Percentiles rank a stretch among this genome's conserved stretches.
These are phyloP conservation scores for Periparus ater DNA, from an alignment of 2,797 vertebrate genomes.

Conservation along the genomic window DNA sequence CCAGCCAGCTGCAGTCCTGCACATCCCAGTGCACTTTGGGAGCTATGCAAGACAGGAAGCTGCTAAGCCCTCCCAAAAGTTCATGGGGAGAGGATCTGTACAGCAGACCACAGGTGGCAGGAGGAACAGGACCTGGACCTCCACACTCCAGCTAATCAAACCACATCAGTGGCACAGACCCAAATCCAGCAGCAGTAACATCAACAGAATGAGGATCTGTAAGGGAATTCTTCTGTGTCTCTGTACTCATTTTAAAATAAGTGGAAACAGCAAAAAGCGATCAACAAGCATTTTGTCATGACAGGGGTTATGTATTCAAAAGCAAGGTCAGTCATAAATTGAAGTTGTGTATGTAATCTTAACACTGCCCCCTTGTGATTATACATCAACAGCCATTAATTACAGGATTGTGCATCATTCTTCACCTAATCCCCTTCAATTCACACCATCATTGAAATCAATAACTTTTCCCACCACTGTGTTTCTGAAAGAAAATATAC, in stretches of 20 bases:
- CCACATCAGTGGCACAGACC: not conserved
- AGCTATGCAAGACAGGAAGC: conserved; percentile 17
- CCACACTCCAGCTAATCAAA: not conserved
- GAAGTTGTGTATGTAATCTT: conserved; percentile 1
- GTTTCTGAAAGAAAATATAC: not conserved
- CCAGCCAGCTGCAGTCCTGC: not conserved
- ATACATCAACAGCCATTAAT: not conserved
- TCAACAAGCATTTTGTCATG: not conserved
- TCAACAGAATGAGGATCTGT: not conserved
- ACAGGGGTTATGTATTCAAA: not conserved
- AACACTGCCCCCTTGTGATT: conserved; percentile 64
- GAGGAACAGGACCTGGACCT: not conserved
- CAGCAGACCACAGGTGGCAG: not conserved
- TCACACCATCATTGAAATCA: not conserved
- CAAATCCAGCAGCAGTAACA: not conserved
- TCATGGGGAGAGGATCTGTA: not conserved
- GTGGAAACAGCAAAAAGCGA: not conserved
- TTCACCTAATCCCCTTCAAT: not conserved
- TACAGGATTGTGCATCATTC: not conserved
- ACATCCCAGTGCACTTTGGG: not conserved
- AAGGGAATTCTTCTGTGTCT: not conserved
- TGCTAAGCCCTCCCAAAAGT: conserved; percentile 16
- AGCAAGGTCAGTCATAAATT: not conserved
- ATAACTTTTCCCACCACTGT: not conserved
- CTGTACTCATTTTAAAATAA: not conserved